A percentile compares a stretch with the other conserved stretches of the same genome.
Evolutionary conservation across 30 jellyfish, hydroid and myxozoan species (phyloP).

Genomic region (Aurelia coerulea): DNA sequence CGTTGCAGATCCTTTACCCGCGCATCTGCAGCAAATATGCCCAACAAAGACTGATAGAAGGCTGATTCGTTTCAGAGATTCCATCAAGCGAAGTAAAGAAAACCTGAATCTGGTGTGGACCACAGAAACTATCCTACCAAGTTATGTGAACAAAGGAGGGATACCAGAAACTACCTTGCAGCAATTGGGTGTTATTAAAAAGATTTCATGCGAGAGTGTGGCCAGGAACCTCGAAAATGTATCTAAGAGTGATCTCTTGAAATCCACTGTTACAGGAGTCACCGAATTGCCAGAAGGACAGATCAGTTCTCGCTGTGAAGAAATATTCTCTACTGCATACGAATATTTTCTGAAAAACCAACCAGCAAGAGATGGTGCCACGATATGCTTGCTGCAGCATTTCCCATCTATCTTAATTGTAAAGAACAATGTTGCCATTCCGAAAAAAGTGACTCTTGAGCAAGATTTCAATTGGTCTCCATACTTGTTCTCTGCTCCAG

Average conservation of each 20-base stretch:
- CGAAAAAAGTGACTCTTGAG: slow-evolving; percentile 44
- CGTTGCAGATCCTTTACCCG: background rate
- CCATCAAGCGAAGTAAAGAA: background rate
- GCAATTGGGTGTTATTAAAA: background rate
- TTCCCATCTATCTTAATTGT: slow-evolving; percentile 26
- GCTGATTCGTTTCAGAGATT: slow-evolving; percentile 14
- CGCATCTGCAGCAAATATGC: background rate
- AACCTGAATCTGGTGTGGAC: slow-evolving; percentile 34
- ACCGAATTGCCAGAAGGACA: background rate
- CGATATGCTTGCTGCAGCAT: slow-evolving; percentile 32
- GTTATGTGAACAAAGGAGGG: background rate
- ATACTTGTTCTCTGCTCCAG: slow-evolving; percentile 49
- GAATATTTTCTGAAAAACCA: background rate
- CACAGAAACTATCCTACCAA: slow-evolving; percentile 34
- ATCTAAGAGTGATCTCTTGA: slow-evolving; percentile 1
- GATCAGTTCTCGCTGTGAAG: too few species aligned
- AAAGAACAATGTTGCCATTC: slow-evolving; percentile 18
- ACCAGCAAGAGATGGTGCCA: background rate
- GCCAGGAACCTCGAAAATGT: slow-evolving; percentile 36
- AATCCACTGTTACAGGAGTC: slow-evolving; percentile 21
- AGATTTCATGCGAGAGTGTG: background rate
- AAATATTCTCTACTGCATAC: background rate
- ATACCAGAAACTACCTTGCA: background rate
- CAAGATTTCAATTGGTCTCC: slow-evolving; percentile 45
- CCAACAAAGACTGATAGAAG: background rate